Conservation (phyloP, 2,797 vertebrate genomes). For the Diplodus puntazzo region DNA sequence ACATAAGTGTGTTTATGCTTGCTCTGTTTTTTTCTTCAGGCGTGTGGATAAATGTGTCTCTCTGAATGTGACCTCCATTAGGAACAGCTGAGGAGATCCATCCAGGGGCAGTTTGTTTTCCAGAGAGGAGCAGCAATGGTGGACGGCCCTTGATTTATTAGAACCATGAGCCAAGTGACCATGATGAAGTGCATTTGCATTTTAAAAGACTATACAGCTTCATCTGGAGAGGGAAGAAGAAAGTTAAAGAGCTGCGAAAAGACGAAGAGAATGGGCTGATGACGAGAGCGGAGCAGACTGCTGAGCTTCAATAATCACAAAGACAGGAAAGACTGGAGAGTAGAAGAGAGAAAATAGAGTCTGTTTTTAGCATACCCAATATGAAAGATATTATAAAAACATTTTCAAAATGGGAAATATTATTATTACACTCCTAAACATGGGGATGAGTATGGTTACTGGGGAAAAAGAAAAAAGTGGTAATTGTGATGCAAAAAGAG, state of each 20-base stretch:
- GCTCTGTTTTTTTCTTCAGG: slow-evolving; percentile 1
- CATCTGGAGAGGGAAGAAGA: slow-evolving; percentile 67
- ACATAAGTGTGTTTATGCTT: slow-evolving; percentile 45
- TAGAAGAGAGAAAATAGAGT: slow-evolving; percentile 3
- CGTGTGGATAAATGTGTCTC: slow-evolving; percentile 62
- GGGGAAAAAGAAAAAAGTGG: slow-evolving; percentile 9
- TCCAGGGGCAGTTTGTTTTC: slow-evolving; percentile 85
- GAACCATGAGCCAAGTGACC: slow-evolving; percentile 82
- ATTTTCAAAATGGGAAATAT: slow-evolving; percentile 15
- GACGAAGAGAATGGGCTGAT: slow-evolving; percentile 23
- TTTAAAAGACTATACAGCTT: slow-evolving; percentile 86
- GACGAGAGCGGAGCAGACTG: slow-evolving; percentile 27
- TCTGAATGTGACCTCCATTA: slow-evolving; percentile 86
- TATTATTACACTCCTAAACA: slow-evolving; percentile 2
- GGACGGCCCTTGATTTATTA: slow-evolving; percentile 86
- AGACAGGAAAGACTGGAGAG: slow-evolving; percentile 18
- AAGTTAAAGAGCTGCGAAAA: slow-evolving; percentile 40
- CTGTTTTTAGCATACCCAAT: not conserved
- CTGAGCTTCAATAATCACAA: slow-evolving; percentile 22
- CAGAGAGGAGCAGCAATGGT: slow-evolving; percentile 77
- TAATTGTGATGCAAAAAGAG: slow-evolving; percentile 32
- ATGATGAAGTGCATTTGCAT: slow-evolving; percentile 88
- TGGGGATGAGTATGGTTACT: slow-evolving; percentile 1
- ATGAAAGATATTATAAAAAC: slow-evolving; percentile 16
- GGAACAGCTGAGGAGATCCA: slow-evolving; percentile 81